Evolutionary conservation across 30 jellyfish, hydroid and myxozoan genomes (phyloP), one percentile per base, ranked within the genome.

Genomic region (Aurelia coerulea): DNA sequence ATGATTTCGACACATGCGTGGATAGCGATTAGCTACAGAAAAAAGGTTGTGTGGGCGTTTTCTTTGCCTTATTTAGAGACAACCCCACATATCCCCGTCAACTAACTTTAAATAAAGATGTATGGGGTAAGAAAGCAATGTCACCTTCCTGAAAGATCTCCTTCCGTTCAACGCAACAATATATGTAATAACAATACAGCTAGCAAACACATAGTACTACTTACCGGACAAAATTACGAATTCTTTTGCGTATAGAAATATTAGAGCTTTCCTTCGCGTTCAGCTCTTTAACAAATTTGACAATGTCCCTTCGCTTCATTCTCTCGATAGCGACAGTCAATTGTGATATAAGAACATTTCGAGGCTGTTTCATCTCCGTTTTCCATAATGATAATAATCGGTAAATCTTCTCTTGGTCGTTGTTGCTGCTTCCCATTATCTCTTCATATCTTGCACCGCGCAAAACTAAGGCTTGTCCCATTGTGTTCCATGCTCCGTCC

Each of bases 331-430:
- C 93, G 1, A 76, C 92, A 29, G 85, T 68, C 77, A 92, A 54
- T 49, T 58, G 77, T 34, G 94, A 67, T 71, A 92, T 37, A 67
- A 68, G 78, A 5, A 88, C 97, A 34, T 33, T 13, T 23, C 97
- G 73, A 23, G 90, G 82, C 65, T 80, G 88, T 16, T 74, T 52
- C 68, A 56, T 56, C 56, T 64, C 71, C 15, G 80, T 37, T 35
- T 84, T 68, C 98, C 98, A 92, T 14, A 80, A 41, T 5, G 90
- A 87, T 51, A 92, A 62, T 74, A 92, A 42, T 42, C 95, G 92
- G 68, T 59, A 92, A 16, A 92, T 85, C 79, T 87, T 92, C 56
- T 92, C 98, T 75, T 92, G 97, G 35, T 82, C 97, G 64, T 68
- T 79, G 53, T 37, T 9, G 31, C 63, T 54, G 56, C 82, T 77